Evolutionary conservation across 2,113 vertebrate genomes (phyloP), one percentile per base, ranked within the genome.

Genomic region (Cynopterus brachyotis): DNA sequence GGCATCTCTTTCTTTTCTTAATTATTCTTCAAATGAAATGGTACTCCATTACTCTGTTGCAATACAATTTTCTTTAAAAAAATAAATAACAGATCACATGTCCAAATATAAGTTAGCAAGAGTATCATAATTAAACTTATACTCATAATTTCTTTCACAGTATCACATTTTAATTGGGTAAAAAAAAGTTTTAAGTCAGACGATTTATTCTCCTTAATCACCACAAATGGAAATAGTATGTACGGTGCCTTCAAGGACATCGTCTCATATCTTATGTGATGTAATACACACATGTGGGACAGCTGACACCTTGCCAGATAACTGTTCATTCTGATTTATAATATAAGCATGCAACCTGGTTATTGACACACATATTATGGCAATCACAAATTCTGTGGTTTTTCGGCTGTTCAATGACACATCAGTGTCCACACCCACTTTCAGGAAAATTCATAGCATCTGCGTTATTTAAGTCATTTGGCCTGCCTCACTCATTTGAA

Each of bases 21-120:
- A 83, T 76, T 40, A 85, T 50, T 70, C 93, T 93, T 89, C 47
- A 92, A 81, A 92, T 40, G 45, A 75, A 95, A 80, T 7, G 11
- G 12, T 32, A 6, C n/a, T 37, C 6, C 30, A 26, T 9, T 50
- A 72, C 84, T 86, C 42, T 69, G 57, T 30, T 62, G 2, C 19
- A 57, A 66, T 32, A 76, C 1, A 78, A n/a, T 57, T 26, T n/a
- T 64, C 32, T 75, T 73, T 19, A 59, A 6, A 75, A 19, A 20
- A 79, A 40, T n/a, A n/a, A 60, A 47, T 6, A 78, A 62, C 10
- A 75, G 79, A 73, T 37, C 26, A 35, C 12, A 81, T 16, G 42
- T 69, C 37, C 69, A 92, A 86, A 70, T 17, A 2, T 86, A 92
- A 83, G n/a, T 89, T 92, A 93, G 3, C 24, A 47, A 96, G 57